Evolutionary conservation across 1,140 invertebrate species (phyloP), one percentile per base, ranked within the genome.

Genomic region (Holotrichia oblita): DNA sequence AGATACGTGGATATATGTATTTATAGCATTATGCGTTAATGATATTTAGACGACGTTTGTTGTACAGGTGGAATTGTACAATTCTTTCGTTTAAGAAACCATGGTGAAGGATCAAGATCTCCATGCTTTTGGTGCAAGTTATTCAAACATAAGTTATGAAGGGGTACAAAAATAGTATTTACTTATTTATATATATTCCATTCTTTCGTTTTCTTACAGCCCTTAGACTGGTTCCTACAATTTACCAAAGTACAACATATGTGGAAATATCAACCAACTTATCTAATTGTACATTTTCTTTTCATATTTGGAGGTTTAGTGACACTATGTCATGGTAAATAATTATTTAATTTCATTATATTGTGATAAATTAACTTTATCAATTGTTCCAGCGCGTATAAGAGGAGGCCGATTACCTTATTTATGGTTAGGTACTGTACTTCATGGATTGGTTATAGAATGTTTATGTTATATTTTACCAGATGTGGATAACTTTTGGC

Each of bases 401-500:
- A 89, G 91, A 85, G 92, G 93, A 59, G 93, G 93, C 0, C 86
- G 93, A 80, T 93, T 92, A 87, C 89, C 90, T 2, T 93, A 91
- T 83, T 87, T 94, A 44, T 95, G 93, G 93, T 81, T 76, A 22
- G 74, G 34, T 2, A 76, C 74, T 8, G 14, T 76, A 3, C 42
- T 76, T 27, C 74, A 94, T 84, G 93, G 93, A 9, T 79, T 92
- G 8, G 88, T 90, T 4, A 87, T 92, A 7, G 92, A 93, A 86
- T 85, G 85, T 76, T 82, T 92, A n/a, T 89, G 88, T 77, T 93
- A 92, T 83, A 87, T 88, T 80, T 81, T 91, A 42, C 88, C 93
- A 0, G 91, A 93, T 80, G 88, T 92, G 0, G 93, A 95, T 84
- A 94, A 93, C 85, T 94, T 94, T 84, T 95, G 94, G 93, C 93